phyloP scores from a whole-genome alignment of 1,140 invertebrate species.

The Probaryconus sp. region DNA sequence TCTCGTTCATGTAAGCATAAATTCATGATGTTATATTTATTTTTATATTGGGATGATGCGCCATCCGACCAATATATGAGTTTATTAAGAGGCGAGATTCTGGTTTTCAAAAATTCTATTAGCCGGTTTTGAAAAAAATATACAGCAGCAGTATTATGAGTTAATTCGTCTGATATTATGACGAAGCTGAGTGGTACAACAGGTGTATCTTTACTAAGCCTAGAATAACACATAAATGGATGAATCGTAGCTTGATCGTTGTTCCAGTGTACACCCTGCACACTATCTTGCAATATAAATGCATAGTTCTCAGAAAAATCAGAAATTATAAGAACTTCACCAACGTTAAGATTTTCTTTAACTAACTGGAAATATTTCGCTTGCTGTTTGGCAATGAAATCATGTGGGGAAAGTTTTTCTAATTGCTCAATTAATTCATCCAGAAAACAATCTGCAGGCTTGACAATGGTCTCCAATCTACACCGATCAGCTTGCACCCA shows the following conservation, averaged over 20 bases:
- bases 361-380: slow-evolving; percentile 35
- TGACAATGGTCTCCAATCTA: slow-evolving; percentile 41
- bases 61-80: slow-evolving; percentile 39
- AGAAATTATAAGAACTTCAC: slow-evolving; percentile 35
- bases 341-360: slow-evolving; percentile 32
- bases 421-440: slow-evolving; percentile 7
- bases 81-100: slow-evolving; percentile 1
- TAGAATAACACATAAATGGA: slow-evolving; percentile 55
- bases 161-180: slow-evolving; percentile 32
- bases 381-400: slow-evolving; percentile 35
- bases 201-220: slow-evolving; percentile 10
- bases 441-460: neutral
- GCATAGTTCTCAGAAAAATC: slow-evolving; percentile 35
- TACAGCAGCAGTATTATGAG: slow-evolving; percentile 38
- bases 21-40: slow-evolving; percentile 48
- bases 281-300: slow-evolving; percentile 15
- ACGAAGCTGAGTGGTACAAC: slow-evolving; percentile 20
- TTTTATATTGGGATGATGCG: slow-evolving; percentile 45
- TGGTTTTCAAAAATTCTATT: slow-evolving; percentile 12
- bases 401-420: slow-evolving; percentile 9
- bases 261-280: slow-evolving; percentile 47
- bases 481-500: slow-evolving; percentile 56
- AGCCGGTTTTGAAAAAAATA: slow-evolving; percentile 29
- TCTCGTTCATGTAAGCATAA: slow-evolving; percentile 29
- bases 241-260: slow-evolving; percentile 63